A percentile compares a stretch with the other conserved stretches of the same genome.
Evolutionary conservation across 2,113 vertebrate genomes (phyloP).

Genomic region (Hemibagrus wyckioides): DNA sequence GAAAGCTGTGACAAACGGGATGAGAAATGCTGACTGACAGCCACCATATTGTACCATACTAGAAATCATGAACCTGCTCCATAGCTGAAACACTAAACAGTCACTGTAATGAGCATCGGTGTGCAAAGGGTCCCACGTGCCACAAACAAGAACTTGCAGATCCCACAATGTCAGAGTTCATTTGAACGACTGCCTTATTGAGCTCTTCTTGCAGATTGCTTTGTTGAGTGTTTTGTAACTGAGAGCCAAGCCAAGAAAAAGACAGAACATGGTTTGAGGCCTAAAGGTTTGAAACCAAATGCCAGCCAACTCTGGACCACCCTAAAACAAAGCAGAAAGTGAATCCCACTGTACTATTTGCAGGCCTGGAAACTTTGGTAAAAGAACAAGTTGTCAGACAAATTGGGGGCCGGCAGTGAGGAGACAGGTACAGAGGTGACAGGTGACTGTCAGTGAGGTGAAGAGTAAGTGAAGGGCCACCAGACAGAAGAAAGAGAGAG

Average conservation of each 20-base stretch:
- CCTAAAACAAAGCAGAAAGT: conserved; percentile 9
- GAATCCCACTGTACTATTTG: conserved; percentile 1
- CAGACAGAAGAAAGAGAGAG: conserved; percentile 15
- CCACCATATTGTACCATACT: conserved; percentile 19
- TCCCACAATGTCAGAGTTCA: conserved; percentile 22
- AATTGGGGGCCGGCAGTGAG: conserved; percentile 25
- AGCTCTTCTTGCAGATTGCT: neutral
- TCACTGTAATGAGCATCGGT: neutral
- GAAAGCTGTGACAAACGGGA: conserved; percentile 51
- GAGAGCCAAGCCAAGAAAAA: conserved; percentile 24
- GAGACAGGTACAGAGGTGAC: conserved; percentile 42
- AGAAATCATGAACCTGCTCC: conserved; percentile 26
- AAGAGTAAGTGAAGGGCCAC: conserved; percentile 32
- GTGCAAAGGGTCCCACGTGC: conserved; percentile 22
- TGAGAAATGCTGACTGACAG: conserved; percentile 56
- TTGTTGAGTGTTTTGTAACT: conserved; percentile 32
- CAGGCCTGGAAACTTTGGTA: conserved; percentile 31
- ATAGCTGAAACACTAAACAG: conserved; percentile 16
- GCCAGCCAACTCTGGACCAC: conserved; percentile 18
- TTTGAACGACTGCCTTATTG: conserved; percentile 32
- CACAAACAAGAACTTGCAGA: conserved; percentile 32
- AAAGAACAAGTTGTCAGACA: conserved; percentile 37
- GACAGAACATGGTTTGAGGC: conserved; percentile 10
- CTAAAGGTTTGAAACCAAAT: conserved; percentile 24
- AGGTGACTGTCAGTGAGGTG: conserved; percentile 32